phyloP scores from a whole-genome alignment of 2,113 vertebrate genomes.

The Tragelaphus imberbis region DNA sequence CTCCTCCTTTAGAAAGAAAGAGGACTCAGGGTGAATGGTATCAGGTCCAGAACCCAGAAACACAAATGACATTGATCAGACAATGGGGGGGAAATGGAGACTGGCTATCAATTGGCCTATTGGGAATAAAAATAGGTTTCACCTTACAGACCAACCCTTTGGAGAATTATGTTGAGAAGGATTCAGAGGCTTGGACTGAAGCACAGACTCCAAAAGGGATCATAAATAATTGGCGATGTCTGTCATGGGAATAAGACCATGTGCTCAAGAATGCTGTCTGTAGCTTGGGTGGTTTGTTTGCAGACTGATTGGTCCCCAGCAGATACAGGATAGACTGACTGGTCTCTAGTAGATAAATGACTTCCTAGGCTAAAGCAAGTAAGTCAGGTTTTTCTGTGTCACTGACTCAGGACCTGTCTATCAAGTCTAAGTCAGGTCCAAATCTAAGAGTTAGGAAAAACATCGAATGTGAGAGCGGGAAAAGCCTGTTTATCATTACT shows the following conservation, averaged over 20 bases:
- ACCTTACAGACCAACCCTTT: not conserved
- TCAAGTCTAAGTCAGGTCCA: conserved; percentile 37
- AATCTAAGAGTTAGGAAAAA: not conserved
- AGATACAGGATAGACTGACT: not conserved
- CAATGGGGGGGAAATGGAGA: not conserved
- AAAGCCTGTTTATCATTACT: conserved; percentile 36
- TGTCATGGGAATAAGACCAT: not conserved
- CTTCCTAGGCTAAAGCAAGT: not conserved
- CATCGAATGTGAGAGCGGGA: not conserved
- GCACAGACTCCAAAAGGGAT: not conserved
- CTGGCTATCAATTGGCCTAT: not conserved
- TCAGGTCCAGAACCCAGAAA: not conserved
- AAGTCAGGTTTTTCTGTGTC: not conserved
- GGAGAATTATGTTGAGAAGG: not conserved
- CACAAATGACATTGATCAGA: not conserved
- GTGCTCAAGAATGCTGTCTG: not conserved
- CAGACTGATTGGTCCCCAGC: not conserved
- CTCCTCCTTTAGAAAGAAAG: not conserved
- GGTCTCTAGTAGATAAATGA: not conserved
- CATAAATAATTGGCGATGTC: not conserved
- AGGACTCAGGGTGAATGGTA: not conserved
- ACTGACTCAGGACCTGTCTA: conserved; percentile 33
- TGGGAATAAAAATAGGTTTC: conserved; percentile 1
- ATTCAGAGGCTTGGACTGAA: not conserved
- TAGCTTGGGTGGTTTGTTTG: not conserved